Evolutionary conservation across 1,140 invertebrate species (phyloP).

Genomic region (Drosophila ambigua): DNA sequence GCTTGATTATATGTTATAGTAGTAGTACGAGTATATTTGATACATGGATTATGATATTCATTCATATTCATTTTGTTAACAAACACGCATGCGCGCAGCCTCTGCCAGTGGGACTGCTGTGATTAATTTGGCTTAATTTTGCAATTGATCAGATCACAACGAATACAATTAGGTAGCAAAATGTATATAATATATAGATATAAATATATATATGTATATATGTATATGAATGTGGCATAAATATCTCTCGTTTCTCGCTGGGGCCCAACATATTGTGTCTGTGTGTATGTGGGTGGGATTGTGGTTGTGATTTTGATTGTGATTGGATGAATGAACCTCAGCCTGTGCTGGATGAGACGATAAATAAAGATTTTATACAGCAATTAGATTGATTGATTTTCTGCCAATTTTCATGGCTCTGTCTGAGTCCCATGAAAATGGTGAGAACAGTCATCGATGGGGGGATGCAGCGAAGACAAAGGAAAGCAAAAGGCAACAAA

Average conservation of each 20-base stretch:
- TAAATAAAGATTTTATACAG: constrained; percentile 35
- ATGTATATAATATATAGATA: constrained; percentile 42
- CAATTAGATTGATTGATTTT: constrained; percentile 29
- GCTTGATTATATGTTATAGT: constrained; percentile 52
- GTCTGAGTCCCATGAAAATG: too few relatives aligned
- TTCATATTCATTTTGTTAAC: constrained; percentile 53
- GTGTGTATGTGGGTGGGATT: constrained; percentile 32
- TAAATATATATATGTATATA: constrained; percentile 4
- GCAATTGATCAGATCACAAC: constrained; percentile 51
- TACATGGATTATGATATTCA: constrained; percentile 60
- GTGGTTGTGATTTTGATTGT: neutral
- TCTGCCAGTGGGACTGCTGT: constrained; percentile 71
- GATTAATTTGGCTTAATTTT: constrained; percentile 46
- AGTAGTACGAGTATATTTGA: constrained; percentile 40
- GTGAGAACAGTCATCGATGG: neutral
- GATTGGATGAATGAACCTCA: constrained; percentile 20
- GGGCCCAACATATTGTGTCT: constrained; percentile 45
- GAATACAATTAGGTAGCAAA: constrained; percentile 40
- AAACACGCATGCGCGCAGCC: constrained; percentile 81
- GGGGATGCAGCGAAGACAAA: constrained; percentile 25
- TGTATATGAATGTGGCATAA: constrained; percentile 54
- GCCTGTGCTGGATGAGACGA: constrained; percentile 41
- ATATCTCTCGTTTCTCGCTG: constrained; percentile 51
- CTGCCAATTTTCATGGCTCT: constrained; percentile 14
- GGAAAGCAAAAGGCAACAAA: constrained; percentile 20